Conservation (phyloP, 2,797 vertebrate genomes). For the Setipinna tenuifilis region DNA sequence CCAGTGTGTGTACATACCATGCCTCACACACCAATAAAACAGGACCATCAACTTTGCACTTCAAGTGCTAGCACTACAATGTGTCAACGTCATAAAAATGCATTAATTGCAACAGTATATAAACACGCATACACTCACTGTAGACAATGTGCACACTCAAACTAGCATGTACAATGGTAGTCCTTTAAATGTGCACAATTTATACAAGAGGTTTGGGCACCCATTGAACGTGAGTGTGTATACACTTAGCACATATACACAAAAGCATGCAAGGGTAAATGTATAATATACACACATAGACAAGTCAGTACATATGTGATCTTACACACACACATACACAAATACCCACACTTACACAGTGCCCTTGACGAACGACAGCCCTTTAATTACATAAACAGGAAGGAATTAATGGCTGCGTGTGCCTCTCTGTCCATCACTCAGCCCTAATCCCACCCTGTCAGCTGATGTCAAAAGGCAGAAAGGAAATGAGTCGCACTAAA, state of each 20-base stretch:
- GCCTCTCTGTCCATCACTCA: conserved; percentile 59
- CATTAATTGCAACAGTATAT: too few relatives aligned
- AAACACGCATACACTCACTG: too few relatives aligned
- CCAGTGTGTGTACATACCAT: not conserved
- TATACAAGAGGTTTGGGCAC: not conserved
- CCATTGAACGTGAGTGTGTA: too few relatives aligned
- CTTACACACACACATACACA: conserved; percentile 23
- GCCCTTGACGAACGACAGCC: conserved; percentile 27
- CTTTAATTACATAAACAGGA: conserved; percentile 87
- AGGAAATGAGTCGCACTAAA: not conserved
- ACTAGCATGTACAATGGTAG: too few relatives aligned
- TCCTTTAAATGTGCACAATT: not conserved
- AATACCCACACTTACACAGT: conserved; percentile 21
- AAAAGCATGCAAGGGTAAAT: too few relatives aligned
- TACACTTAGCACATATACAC: too few relatives aligned
- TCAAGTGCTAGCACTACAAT: too few relatives aligned
- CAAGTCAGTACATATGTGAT: too few relatives aligned
- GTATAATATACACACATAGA: not conserved
- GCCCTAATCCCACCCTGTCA: conserved; percentile 57
- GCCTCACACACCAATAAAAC: not conserved
- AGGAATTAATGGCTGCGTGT: conserved; percentile 81
- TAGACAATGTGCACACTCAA: too few relatives aligned
- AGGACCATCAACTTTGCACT: not conserved
- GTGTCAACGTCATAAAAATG: too few relatives aligned
- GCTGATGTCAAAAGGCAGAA: conserved; percentile 24